A percentile compares a stretch with the other conserved stretches of the same genome.
These are phyloP conservation scores for Periophthalmodon schlosseri DNA, from an alignment of 2,113 vertebrate genomes.

Conservation along the genomic window DNA sequence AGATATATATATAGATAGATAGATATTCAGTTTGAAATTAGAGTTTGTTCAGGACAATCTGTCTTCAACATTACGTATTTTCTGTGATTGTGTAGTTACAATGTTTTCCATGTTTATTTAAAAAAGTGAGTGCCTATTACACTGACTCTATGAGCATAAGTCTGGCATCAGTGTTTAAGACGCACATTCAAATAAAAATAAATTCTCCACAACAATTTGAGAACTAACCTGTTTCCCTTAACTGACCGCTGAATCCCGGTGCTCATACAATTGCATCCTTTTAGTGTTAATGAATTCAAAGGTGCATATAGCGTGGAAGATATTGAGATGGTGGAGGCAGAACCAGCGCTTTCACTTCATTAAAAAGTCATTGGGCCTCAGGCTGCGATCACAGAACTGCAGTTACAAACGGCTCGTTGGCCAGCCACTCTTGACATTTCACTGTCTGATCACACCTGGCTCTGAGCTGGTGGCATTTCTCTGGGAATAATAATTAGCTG, in stretches of 20 bases:
- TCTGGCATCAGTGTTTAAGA: background rate
- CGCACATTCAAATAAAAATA: too few relatives aligned
- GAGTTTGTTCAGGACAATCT: too few relatives aligned
- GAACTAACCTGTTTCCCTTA: background rate
- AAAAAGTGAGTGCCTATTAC: too few relatives aligned
- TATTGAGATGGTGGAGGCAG: conserved; percentile 4
- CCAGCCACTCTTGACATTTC: conserved; percentile 61
- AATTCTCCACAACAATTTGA: background rate
- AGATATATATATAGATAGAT: too few relatives aligned
- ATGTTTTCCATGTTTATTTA: too few relatives aligned
- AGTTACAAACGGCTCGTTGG: conserved; percentile 17
- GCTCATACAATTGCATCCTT: background rate
- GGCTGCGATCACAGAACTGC: conserved; percentile 9
- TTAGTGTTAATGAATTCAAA: conserved; percentile 18
- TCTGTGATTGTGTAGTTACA: too few relatives aligned
- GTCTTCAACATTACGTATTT: too few relatives aligned
- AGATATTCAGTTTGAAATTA: too few relatives aligned
- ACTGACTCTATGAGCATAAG: too few relatives aligned
- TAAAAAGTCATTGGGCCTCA: conserved; percentile 28
- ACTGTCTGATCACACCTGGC: conserved; percentile 39
- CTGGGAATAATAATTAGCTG: conserved; percentile 36
- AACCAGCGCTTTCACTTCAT: conserved; percentile 22
- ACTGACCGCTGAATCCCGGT: background rate
- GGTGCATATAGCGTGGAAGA: conserved; percentile 2
- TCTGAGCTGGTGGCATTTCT: conserved; percentile 52